Percentiles rank a stretch among this genome's conserved stretches.
Evolutionary conservation across 2,797 vertebrate species (phyloP).

Genomic region (Pteropus rufus): DNA sequence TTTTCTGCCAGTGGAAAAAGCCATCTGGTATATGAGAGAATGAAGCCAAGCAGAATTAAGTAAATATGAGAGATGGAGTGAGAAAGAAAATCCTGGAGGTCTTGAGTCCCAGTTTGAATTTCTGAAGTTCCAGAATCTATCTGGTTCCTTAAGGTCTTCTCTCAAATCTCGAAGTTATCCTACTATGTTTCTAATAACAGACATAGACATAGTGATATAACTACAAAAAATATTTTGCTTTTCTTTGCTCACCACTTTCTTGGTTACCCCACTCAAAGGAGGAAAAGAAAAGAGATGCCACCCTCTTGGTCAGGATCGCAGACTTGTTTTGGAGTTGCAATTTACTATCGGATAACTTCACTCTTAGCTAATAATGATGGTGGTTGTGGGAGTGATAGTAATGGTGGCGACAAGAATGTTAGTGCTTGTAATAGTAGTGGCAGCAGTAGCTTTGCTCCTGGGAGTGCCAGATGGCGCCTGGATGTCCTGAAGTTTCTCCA

Average conservation of each 20-base stretch:
- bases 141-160: neutral
- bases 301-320: neutral
- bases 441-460: neutral
- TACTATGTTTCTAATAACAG: neutral
- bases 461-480: neutral
- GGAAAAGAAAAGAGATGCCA: neutral
- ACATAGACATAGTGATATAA: neutral
- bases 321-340: neutral
- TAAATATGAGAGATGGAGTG: neutral
- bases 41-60: neutral
- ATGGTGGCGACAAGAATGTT: neutral
- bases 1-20: slow-evolving; percentile 39
- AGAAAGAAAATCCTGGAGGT: neutral
- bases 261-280: neutral
- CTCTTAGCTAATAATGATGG: neutral
- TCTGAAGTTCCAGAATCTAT: neutral
- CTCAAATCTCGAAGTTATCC: neutral
- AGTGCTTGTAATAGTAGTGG: neutral
- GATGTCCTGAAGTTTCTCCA: neutral
- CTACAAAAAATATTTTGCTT: neutral
- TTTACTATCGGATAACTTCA: neutral
- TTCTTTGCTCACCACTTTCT: neutral
- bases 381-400: neutral
- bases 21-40: slow-evolving; percentile 13
- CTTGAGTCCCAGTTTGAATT: neutral